Percentiles rank a stretch among this genome's conserved stretches.
Conservation (phyloP, 2,888 invertebrate genomes). For the Agapetus fuscipes region DNA sequence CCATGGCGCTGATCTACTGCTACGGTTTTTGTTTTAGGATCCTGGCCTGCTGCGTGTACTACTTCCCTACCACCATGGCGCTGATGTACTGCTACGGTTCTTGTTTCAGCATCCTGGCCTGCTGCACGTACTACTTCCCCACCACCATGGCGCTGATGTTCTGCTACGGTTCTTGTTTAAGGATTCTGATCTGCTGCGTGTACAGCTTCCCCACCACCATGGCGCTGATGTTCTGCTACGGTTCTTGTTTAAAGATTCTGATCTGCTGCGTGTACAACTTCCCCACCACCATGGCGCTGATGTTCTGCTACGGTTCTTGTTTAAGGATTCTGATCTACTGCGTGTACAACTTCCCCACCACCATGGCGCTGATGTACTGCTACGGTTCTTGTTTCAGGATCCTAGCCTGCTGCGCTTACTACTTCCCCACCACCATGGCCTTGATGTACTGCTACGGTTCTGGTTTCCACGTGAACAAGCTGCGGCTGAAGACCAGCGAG, state of each 20-base stretch:
- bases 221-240: too few relatives aligned
- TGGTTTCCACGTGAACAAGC: constrained; percentile 80
- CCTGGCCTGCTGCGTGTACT: constrained; percentile 76
- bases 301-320: too few relatives aligned
- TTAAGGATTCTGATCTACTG: too few relatives aligned
- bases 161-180: constrained; percentile 84
- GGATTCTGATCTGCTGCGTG: too few relatives aligned
- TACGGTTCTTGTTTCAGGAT: too few relatives aligned
- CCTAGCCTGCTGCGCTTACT: constrained; percentile 77
- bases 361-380: too few relatives aligned
- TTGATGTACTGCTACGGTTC: constrained; percentile 88
- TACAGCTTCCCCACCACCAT: too few relatives aligned
- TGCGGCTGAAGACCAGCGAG: constrained; percentile 50
- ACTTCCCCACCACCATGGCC: constrained; percentile 86
- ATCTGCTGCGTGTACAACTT: too few relatives aligned
- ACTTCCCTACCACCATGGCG: constrained; percentile 86
- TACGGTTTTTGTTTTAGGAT: constrained; percentile 63
- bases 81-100: constrained; percentile 88
- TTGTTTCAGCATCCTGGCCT: constrained; percentile 71
- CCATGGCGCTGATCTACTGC: too few relatives aligned
- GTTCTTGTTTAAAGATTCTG: too few relatives aligned
- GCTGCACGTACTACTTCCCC: constrained; percentile 83
- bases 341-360: too few relatives aligned
- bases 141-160: constrained; percentile 89
- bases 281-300: too few relatives aligned